These are phyloP conservation scores for Gymnorhina tibicen DNA, from an alignment of 2,113 vertebrate genomes.

Conservation along the genomic window DNA sequence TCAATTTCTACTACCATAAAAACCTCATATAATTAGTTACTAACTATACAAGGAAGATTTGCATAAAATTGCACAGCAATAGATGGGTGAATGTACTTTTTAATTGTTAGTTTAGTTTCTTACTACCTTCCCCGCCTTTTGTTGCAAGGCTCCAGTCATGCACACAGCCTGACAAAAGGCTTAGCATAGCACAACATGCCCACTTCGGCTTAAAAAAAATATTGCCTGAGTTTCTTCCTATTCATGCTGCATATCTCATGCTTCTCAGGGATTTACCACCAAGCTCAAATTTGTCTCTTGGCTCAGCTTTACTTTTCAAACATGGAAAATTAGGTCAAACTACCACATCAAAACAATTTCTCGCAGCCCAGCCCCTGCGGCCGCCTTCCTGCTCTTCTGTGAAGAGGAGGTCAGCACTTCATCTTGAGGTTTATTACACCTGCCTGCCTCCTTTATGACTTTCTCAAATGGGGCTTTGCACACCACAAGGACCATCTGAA, in stretches of 20 bases:
- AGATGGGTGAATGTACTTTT: background rate
- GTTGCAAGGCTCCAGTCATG: background rate
- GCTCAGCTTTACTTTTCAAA: background rate
- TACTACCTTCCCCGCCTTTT: background rate
- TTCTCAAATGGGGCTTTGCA: background rate
- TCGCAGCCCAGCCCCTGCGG: background rate
- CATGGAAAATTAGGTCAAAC: background rate
- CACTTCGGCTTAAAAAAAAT: background rate
- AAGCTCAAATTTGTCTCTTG: background rate
- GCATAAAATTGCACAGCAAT: background rate
- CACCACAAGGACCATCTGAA: background rate
- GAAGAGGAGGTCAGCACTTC: background rate
- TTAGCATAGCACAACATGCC: background rate
- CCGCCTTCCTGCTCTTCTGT: background rate
- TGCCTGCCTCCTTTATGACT: background rate
- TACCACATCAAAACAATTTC: background rate
- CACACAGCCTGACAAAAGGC: background rate
- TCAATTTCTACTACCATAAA: background rate
- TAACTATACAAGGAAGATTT: background rate
- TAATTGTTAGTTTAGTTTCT: background rate
- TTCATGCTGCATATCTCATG: background rate
- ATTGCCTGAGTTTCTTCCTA: background rate
- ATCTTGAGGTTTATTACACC: background rate
- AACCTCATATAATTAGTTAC: background rate
- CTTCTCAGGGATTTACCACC: background rate